Evolutionary conservation across 1,140 invertebrate genomes (phyloP), one percentile per base, ranked within the genome.

Genomic region (Paralvinella palmiformis): DNA sequence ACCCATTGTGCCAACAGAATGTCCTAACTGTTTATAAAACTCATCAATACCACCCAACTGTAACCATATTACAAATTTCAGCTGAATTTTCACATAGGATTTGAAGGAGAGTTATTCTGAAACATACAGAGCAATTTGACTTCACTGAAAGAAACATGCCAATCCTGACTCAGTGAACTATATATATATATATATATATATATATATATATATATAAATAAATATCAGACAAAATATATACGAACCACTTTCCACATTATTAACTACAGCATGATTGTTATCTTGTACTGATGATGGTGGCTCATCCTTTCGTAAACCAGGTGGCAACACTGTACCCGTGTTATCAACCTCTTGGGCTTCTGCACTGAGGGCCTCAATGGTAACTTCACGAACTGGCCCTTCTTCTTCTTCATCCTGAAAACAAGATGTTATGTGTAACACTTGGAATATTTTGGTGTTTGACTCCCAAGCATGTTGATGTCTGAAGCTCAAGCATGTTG

Each of bases 321-420:
- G 10, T 57, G 33, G 20, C 55, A 32, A 27, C 22, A 7, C 33
- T 3, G 1, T 45, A 24, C 24, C 41, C 6, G 27, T 37, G 7
- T 32, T 20, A 31, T 59, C 56, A 17, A 6, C 5, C 22, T 41
- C 29, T 29, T 48, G 50, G n/a, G 44, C 27, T 7, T 56, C 48
- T 36, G 66, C 65, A 6, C 36, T 59, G 31, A 57, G 59, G 29
- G 29, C 32, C 32, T 64, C 62, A 22, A 56, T 17, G 50, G 31
- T 5, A 3, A 63, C 29, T 53, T 63, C 61, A 20, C 61, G 37
- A 13, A 63, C 50, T 32, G 32, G 6, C 22, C 24, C 61, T 7
- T 55, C 3, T 20, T 37, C 15, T 13, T 60, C 58, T 20, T 60
- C 24, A 10, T 15, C 50, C 50, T 53, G 50, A 53, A 29, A 53